Base-by-base conservation (phyloP, 2,113 vertebrate genomes). In the Malurus alboscapulatus region DNA sequence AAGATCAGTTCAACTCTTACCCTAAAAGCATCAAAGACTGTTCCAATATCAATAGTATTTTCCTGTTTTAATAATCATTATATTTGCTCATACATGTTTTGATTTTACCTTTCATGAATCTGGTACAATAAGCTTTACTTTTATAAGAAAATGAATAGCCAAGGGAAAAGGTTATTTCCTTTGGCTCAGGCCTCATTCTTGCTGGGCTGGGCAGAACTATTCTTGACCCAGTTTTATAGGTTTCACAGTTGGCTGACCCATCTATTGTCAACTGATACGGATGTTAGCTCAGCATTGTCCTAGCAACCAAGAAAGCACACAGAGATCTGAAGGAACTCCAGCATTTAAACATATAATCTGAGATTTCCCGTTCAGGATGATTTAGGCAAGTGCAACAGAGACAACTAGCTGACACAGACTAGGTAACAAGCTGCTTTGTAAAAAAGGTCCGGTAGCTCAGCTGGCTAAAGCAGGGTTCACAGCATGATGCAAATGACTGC, bases 201-300 rank as follows among this genome's bases (percentile, higher is more conserved):
- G 15, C 57, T 79, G 90, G 91, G 81, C 63, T 95, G 82, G 79
- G 79, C 76, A 88, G 91, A 92, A 96, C 85, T 96, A 34, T 71
- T 84, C 93, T 84, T 95, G 92, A 94, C 91, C 93, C 84, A 92
- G 45, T 87, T 93, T 88, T 80, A 75, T 82, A 85, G 71, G 40
- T 92, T 95, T 96, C 92, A 96, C 94, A 90, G 76, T 94, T 96
- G 93, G 94, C 93, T 95, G 91, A 96, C 86, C 86, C 34, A 36
- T 63, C 83, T 73, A 32, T 54, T 75, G 82, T 93, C 79, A 94
- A 88, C 67, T 62, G 77, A 94, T 92, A 87, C 8, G 26, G 84
- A 95, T 92, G 84, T 92, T 87, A 89, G 71, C 58, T 80, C 67
- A 92, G 29, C 92, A 88, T 80, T 77, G 53, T 80, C 95, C 82